These are phyloP conservation scores for Trichomalopsis sarcophagae DNA, from an alignment of 1,140 invertebrate species.

Conservation along the genomic window DNA sequence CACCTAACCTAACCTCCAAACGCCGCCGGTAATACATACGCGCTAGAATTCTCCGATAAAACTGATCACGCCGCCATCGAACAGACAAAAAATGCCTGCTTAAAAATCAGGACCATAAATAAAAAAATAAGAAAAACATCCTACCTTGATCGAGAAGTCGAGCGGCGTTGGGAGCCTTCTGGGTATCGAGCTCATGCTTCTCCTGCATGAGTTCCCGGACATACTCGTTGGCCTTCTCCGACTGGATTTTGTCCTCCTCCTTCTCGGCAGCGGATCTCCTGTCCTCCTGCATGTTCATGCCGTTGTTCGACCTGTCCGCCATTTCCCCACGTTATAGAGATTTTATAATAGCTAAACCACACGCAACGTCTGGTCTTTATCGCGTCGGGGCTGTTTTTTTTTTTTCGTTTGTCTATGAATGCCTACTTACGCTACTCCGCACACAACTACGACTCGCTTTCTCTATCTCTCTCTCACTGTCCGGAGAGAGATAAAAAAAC, in stretches of 20 bases:
- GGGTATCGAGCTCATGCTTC: conserved; percentile 82
- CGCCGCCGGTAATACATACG: neutral
- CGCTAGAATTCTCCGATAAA: neutral
- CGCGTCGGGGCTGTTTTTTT: neutral
- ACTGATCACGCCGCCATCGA: neutral
- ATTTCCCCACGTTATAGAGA: conserved; percentile 40
- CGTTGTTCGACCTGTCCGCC: conserved; percentile 69
- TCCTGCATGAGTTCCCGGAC: conserved; percentile 84
- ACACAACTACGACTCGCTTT: too few relatives aligned
- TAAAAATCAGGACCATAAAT: neutral
- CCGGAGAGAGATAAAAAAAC: too few relatives aligned
- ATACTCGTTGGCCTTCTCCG: conserved; percentile 85
- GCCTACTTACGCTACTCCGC: too few relatives aligned
- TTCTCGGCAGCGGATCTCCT: conserved; percentile 54
- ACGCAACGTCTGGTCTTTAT: too few relatives aligned
- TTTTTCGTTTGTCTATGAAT: neutral
- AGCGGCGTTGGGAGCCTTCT: conserved; percentile 81
- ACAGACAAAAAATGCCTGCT: neutral
- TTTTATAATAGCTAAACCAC: too few relatives aligned
- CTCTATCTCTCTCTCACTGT: too few relatives aligned
- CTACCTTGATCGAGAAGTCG: conserved; percentile 85
- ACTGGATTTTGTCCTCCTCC: conserved; percentile 64
- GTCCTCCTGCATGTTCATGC: conserved; percentile 64
- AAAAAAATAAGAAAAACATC: neutral
- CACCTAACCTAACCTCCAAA: conserved; percentile 19